Base-by-base conservation (phyloP, 2,113 vertebrate genomes). In the Aegotheles bennettii region DNA sequence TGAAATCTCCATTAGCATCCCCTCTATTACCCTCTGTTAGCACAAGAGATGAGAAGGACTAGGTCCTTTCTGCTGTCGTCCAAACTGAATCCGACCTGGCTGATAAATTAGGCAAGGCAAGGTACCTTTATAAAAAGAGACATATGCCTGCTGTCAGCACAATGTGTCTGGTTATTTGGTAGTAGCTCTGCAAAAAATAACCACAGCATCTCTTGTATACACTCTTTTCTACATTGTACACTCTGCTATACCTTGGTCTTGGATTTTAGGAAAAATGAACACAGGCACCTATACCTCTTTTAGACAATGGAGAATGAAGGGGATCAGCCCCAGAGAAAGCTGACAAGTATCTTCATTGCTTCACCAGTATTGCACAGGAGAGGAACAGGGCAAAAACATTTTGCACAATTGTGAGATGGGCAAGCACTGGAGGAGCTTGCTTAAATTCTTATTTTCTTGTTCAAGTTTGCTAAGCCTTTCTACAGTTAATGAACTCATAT, bases 321-420 rank as follows among this genome's bases (percentile, higher is more conserved):
- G 16, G 5, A 35, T 12, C 4, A n/a, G 3, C 43, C 68, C 19
- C 16, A 31, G 43, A 54, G 25, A 50, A 77, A 53, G 5, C 21
- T 67, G 25, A 12, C 6, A 3, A 2, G 45, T 23, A 11, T 71
- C n/a, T 67, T 68, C 25, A 7, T 74, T 69, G 8, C 2, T 87
- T 77, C 6, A 7, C 6, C 16, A 36, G 13, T 35, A 24, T 40
- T n/a, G 24, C 26, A 43, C 11, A 16, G 7, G 38, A 6, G 23
- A 63, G 15, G 12, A 80, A 42, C 16, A 47, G 3, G 6, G 3
- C 19, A 65, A 56, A 94, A 78, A 6, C 3, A 42, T 31, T 50
- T 59, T 74, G 3, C 53, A 45, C 4, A 4, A 0, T 2, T 56
- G 9, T 4, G n/a, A 78, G 29, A 21, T 2, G 3, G 26, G 10